Evolutionary conservation across 2,797 vertebrate genomes (phyloP), one percentile per base, ranked within the genome.

Genomic region (Enteromius thamalakanensis): DNA sequence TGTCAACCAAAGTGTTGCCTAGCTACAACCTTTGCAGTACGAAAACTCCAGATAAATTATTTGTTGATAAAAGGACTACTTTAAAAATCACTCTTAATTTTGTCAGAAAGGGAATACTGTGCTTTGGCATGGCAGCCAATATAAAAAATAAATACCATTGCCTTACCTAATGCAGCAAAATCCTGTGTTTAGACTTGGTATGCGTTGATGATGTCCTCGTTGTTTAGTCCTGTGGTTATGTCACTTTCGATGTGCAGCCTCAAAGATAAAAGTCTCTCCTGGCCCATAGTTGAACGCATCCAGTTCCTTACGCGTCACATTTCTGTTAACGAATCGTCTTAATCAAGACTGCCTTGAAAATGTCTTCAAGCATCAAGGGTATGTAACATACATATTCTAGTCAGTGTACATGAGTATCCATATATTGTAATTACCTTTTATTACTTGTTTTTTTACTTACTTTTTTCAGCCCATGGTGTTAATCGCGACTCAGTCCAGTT

Each of bases 401-500:
- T 19, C 6, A 37, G 15, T 2, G 15, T 37, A 37, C 34, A 37
- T 17, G 6, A 37, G 15, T 67, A 37, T 19, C 64, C 6, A 47
- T 47, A 49, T 40, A 12, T 34, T 34, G 5, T 3, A 34, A 34
- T 34, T 34, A 34, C 34, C 34, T 34, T 34, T 34, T 5, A 34
- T 34, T 34, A 34, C 4, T 34, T 34, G 34, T 34, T 34, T 34
- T 34, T 34, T 34, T 34, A 34, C 32, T 34, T 34, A 34, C 32
- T 34, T 34, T 34, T 32, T 34, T 34, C 32, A 4, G 32, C 32
- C 32, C 32, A 34, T 34, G 32, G 3, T 4, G 32, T 34, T 34
- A 4, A 34, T 34, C 3, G 32, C 4, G 65, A 83, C 47, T 70
- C 75, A 45, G 65, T 78, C 32, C 75, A 84, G 67, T 79, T 79